Percentiles rank a stretch among this genome's conserved stretches.
Evolutionary conservation across 2,797 vertebrate genomes (phyloP).

Genomic region (Acestrorhynchus altus): DNA sequence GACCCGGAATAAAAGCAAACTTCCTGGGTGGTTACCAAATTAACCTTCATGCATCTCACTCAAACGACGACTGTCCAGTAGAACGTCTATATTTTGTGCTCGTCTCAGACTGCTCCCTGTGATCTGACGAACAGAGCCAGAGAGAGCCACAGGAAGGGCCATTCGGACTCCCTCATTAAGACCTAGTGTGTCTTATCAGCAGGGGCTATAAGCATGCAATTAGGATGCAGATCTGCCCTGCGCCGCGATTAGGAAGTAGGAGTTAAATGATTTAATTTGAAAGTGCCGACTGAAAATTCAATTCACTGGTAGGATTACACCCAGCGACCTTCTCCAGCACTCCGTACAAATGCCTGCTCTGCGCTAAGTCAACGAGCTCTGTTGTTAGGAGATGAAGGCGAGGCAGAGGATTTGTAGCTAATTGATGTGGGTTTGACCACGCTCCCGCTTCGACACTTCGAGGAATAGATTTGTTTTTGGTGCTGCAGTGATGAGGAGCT

Average conservation of each 20-base stretch:
- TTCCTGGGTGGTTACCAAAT: background rate
- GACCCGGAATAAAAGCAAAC: background rate
- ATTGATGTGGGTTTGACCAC: slow-evolving; percentile 49
- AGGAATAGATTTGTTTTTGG: slow-evolving; percentile 22
- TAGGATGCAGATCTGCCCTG: slow-evolving; percentile 41
- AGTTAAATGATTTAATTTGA: slow-evolving; percentile 55
- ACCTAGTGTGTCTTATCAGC: slow-evolving; percentile 35
- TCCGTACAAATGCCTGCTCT: slow-evolving; percentile 24
- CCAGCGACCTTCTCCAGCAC: slow-evolving; percentile 33
- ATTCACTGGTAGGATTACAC: slow-evolving; percentile 51
- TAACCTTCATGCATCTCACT: background rate
- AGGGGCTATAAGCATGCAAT: slow-evolving; percentile 17
- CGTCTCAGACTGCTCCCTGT: slow-evolving; percentile 26
- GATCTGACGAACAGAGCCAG: slow-evolving; percentile 19
- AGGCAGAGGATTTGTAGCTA: slow-evolving; percentile 45
- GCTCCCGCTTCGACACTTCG: slow-evolving; percentile 36
- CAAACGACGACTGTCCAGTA: background rate
- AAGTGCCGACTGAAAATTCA: slow-evolving; percentile 46
- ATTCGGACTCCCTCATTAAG: slow-evolving; percentile 25
- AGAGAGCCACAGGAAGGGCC: slow-evolving; percentile 9
- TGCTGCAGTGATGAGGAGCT: background rate
- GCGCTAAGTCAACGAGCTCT: slow-evolving; percentile 20
- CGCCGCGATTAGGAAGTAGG: slow-evolving; percentile 38
- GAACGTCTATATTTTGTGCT: background rate
- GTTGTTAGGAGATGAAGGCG: slow-evolving; percentile 1